Conservation (phyloP, 2,888 invertebrate genomes). For the Drosophila melanosoma region DNA sequence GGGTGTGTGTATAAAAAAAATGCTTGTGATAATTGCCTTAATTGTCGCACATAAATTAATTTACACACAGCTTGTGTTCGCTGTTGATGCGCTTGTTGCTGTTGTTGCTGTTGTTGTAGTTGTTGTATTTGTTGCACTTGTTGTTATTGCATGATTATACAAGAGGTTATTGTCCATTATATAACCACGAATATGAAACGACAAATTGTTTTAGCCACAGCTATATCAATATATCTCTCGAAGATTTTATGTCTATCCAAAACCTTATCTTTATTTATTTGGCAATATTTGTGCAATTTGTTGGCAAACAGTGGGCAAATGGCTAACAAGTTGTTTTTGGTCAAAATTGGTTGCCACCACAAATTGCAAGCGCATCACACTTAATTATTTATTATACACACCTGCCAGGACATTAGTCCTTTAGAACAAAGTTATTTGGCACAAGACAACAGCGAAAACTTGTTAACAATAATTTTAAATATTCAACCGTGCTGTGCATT, state of each 20-base stretch:
- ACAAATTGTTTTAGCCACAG: not conserved
- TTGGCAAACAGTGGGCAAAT: not conserved
- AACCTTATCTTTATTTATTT: not conserved
- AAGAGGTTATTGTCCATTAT: slow-evolving; percentile 37
- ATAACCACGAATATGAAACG: slow-evolving; percentile 28
- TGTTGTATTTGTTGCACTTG: slow-evolving; percentile 9
- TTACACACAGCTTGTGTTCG: slow-evolving; percentile 45
- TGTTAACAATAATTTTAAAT: slow-evolving; percentile 23
- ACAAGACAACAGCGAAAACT: not conserved
- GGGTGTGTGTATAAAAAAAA: slow-evolving; percentile 5
- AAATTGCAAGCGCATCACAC: slow-evolving; percentile 11
- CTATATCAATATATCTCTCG: not conserved
- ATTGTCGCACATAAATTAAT: slow-evolving; percentile 70
- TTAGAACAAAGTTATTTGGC: not conserved
- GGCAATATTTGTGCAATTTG: not conserved
- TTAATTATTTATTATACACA: slow-evolving; percentile 22
- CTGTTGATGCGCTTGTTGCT: slow-evolving; percentile 2
- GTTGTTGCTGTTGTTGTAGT: slow-evolving; percentile 2
- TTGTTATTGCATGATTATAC: slow-evolving; percentile 28
- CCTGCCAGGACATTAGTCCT: not conserved
- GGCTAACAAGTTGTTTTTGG: not conserved
- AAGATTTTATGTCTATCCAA: too few relatives aligned
- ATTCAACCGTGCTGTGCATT: slow-evolving; percentile 8
- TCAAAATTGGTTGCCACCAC: slow-evolving; percentile 6
- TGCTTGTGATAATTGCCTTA: slow-evolving; percentile 58